Base-by-base conservation (phyloP, 2,888 invertebrate species). In the Salticus scenicus region DNA sequence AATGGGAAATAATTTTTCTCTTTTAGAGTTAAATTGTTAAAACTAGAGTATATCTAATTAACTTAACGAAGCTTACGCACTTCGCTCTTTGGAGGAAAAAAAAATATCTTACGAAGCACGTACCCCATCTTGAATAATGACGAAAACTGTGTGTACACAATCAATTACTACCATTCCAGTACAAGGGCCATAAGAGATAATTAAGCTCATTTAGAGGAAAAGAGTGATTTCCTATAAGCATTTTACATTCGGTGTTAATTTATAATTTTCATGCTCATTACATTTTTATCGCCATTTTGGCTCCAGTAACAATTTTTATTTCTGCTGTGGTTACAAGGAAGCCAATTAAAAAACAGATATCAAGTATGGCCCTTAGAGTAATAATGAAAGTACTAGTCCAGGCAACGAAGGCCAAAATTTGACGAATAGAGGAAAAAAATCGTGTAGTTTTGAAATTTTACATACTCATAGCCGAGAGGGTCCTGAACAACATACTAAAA, bases 161-260 rank as follows among this genome's bases (percentile, higher is more conserved):
- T 63, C 81, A 81, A 81, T 81, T 81, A 81, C 74, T 33, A 57
- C 69, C 33, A 51, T 81, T 81, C 74, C 74, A 81, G 74, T 74
- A 81, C 74, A 69, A 74, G 73, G 47, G 81, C 74, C 57, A 67
- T 81, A 51, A 51, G 24, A 57, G 74, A 69, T 81, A 81, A 81
- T 81, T 81, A 74, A 47, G 31, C 57, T 47, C 42, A 12, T 17
- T 47, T 2, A 47, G 17, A 47, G 42, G 42, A 47, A 47, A 47
- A 47, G 42, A 47, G 42, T 14, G 42, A 47, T 47, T 10, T 47
- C 10, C 17, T 47, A 1, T 47, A 47, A 47, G 42, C 17, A 47
- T 47, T 47, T 47, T 14, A 47, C 42, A 47, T 4, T 37, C 42
- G 17, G 42, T 17, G 17, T 47, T 47, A 47, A 47, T 47, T 47